Evolutionary conservation across 2,797 vertebrate species (phyloP).

Genomic region (Kryptopterus vitreolus): DNA sequence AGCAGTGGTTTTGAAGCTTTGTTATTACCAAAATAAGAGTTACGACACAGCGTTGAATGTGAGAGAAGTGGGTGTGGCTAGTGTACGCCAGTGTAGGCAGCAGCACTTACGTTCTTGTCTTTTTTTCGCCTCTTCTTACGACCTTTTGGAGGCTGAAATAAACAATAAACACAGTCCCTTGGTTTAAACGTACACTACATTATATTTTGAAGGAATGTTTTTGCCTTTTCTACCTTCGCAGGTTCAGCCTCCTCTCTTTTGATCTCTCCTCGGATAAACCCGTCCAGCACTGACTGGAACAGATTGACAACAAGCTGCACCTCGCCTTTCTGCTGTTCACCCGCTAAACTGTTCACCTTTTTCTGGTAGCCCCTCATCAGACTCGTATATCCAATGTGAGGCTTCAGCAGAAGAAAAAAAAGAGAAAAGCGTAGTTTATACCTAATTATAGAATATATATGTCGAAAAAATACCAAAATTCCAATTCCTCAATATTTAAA

Average conservation of each 20-base stretch:
- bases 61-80: constrained; percentile 10
- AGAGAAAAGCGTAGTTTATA: background rate
- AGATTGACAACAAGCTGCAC: constrained; percentile 93
- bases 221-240: constrained; percentile 77
- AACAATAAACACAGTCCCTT: no score
- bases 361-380: constrained; percentile 93
- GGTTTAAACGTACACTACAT: no score
- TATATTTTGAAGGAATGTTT: background rate
- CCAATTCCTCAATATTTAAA: constrained; percentile 1
- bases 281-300: constrained; percentile 94
- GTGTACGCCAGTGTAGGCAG: constrained; percentile 6
- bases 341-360: constrained; percentile 83
- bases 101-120: constrained; percentile 83
- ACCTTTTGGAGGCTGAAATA: constrained; percentile 82
- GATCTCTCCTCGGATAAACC: constrained; percentile 88
- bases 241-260: constrained; percentile 89
- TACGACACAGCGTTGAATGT: background rate
- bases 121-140: constrained; percentile 95
- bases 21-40: background rate
- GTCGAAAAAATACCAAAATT: background rate
- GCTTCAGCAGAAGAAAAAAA: constrained; percentile 64
- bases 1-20: background rate
- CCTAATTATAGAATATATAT: background rate
- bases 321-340: constrained; percentile 83
- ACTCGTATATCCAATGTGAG: constrained; percentile 86